These are phyloP conservation scores for Netelia inedita DNA, from an alignment of 2,888 invertebrate species.

Conservation along the genomic window DNA sequence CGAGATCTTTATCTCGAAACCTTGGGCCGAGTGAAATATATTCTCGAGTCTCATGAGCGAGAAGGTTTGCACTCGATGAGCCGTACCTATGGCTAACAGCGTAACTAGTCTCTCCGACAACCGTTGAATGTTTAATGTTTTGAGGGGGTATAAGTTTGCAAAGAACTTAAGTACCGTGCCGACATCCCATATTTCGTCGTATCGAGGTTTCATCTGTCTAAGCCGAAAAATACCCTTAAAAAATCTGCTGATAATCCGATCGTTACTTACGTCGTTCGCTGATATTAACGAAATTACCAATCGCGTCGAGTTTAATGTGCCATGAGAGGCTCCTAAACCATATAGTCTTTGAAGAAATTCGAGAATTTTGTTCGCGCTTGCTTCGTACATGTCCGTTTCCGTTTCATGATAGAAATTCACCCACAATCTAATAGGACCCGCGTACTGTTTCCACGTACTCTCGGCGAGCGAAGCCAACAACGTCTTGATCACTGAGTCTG, in stretches of 20 bases:
- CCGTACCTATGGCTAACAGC: constrained; percentile 57
- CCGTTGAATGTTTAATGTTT: constrained; percentile 45
- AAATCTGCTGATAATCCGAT: constrained; percentile 56
- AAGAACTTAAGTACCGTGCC: constrained; percentile 31
- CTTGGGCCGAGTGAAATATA: constrained; percentile 35
- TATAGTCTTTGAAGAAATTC: constrained; percentile 36
- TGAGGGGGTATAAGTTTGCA: constrained; percentile 35
- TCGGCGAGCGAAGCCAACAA: constrained; percentile 49
- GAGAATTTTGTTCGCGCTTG: constrained; percentile 38
- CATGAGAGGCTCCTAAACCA: constrained; percentile 27
- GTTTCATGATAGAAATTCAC: constrained; percentile 35
- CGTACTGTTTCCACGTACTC: constrained; percentile 44
- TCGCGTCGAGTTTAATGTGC: constrained; percentile 41
- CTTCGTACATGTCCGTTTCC: constrained; percentile 28
- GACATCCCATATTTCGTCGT: constrained; percentile 58
- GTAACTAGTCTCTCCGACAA: constrained; percentile 54
- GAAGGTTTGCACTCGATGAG: constrained; percentile 59
- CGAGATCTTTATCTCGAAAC: constrained; percentile 58
- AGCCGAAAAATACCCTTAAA: constrained; percentile 61
- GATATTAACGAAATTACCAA: constrained; percentile 51
- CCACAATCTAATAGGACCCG: constrained; percentile 33
- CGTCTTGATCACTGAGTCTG: constrained; percentile 50
- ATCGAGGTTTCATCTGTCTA: constrained; percentile 48
- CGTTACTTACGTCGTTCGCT: constrained; percentile 13
- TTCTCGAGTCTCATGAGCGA: constrained; percentile 59